Evolutionary conservation across 2,113 vertebrate genomes (phyloP), one percentile per base, ranked within the genome.

Genomic region (Alectura lathami): DNA sequence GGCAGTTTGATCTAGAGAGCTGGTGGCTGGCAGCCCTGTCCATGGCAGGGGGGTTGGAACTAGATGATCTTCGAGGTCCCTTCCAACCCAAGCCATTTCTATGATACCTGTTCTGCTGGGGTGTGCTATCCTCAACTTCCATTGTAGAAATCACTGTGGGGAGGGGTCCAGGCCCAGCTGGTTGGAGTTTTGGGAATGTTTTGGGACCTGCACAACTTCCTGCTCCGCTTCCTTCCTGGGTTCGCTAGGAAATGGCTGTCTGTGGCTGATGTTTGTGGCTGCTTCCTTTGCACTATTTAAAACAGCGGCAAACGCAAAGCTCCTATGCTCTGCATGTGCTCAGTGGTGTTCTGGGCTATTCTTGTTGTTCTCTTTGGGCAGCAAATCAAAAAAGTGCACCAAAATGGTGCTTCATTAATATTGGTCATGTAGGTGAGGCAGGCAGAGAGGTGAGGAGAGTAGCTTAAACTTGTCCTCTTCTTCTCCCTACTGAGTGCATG

Each of bases 171-270:
- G 67, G 30, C n/a, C 8, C 29, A 20, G n/a, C 17, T 83, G 66
- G 13, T 34, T 56, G 11, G n/a, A 32, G 30, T 57, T 74, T 57
- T 74, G 15, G 53, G 69, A 62, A 8, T 8, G 47, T n/a, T 60
- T 78, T 21, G 34, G 2, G 9, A 21, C 32, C 17, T 24, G 18
- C 80, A 74, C 3, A 18, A 7, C 23, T 67, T 72, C 83, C 48
- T 34, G 32, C 32, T 83, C 47, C 0, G 0, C 32, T 83, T 72
- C 29, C 7, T 29, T 85, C 29, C 27, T 17, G 36, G 57, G 4
- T 17, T 79, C 1, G 1, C 82, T 81, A 13, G 86, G 47, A 79
- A 42, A 23, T 42, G 26, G 36, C 29, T 66, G 34, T 50, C 76
- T 40, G 53, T 84, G 89, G 68, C 50, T 47, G 30, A 22, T 0